Conservation (phyloP, 2,888 invertebrate genomes). For the Diarsia mendica region DNA sequence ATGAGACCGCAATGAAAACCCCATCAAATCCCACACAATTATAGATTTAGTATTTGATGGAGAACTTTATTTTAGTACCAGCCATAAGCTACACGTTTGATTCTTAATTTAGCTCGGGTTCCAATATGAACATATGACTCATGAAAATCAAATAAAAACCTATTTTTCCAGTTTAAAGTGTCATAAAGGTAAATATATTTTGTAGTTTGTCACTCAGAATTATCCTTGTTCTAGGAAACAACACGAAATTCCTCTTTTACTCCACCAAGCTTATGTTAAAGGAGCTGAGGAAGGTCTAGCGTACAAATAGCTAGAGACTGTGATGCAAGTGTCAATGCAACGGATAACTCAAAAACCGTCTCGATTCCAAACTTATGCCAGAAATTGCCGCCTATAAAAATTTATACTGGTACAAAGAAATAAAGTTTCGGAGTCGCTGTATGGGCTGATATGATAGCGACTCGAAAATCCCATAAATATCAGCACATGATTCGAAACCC, state of each 20-base stretch:
- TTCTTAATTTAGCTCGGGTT: constrained; percentile 21
- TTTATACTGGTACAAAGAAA: no score
- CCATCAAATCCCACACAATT: not conserved
- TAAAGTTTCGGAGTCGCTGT: not conserved
- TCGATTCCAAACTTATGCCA: not conserved
- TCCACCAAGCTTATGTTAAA: not conserved
- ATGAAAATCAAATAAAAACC: constrained; percentile 21
- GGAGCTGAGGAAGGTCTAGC: not conserved
- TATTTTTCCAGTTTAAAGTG: constrained; percentile 17
- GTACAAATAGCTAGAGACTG: not conserved
- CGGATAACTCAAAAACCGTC: no score
- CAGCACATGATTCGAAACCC: not conserved
- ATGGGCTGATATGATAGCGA: not conserved
- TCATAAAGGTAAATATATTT: no score
- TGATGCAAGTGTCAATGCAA: not conserved
- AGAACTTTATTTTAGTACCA: constrained; percentile 14
- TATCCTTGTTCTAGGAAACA: not conserved
- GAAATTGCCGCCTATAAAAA: no score
- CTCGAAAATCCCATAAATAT: not conserved
- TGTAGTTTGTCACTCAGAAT: not conserved
- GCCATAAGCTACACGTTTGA: constrained; percentile 7
- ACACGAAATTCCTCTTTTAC: not conserved
- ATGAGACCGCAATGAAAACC: not conserved
- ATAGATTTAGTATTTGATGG: not conserved
- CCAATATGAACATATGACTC: constrained; percentile 31